phyloP scores from a whole-genome alignment of 2,797 vertebrate species.

The Sebastolobus altivelis region DNA sequence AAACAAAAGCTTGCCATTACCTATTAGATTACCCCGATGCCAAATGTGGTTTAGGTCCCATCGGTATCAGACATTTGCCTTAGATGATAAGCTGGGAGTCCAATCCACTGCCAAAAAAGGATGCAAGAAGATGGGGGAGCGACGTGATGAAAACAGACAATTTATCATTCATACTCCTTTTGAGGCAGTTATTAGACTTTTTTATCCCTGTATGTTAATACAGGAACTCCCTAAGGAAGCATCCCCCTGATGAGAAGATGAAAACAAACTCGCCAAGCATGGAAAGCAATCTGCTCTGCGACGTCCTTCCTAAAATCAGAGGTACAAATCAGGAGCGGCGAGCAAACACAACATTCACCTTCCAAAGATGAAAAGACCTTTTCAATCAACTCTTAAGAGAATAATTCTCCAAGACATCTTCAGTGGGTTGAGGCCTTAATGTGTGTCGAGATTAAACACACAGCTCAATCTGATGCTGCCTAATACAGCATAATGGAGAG shows the following conservation, averaged over 20 bases:
- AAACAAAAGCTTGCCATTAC: slow-evolving; percentile 66
- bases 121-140: slow-evolving; percentile 24
- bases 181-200: slow-evolving; percentile 30
- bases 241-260: slow-evolving; percentile 39
- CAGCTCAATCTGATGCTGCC: slow-evolving; percentile 60
- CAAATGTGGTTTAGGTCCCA: slow-evolving; percentile 74
- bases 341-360: slow-evolving; percentile 49
- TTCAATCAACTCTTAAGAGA: slow-evolving; percentile 45
- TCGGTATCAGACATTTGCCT: slow-evolving; percentile 67
- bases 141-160: slow-evolving; percentile 40
- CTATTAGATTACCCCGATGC: slow-evolving; percentile 73
- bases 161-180: slow-evolving; percentile 47
- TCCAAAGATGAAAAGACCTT: slow-evolving; percentile 51
- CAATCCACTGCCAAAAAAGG: slow-evolving; percentile 33
- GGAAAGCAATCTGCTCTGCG: slow-evolving; percentile 54
- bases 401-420: slow-evolving; percentile 51
- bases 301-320: slow-evolving; percentile 45
- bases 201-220: slow-evolving; percentile 40
- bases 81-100: slow-evolving; percentile 53
- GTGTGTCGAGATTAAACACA: slow-evolving; percentile 61
- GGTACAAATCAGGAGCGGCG: slow-evolving; percentile 27
- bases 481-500: slow-evolving; percentile 68
- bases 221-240: slow-evolving; percentile 43
- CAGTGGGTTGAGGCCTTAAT: slow-evolving; percentile 52
- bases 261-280: slow-evolving; percentile 52